Conservation (phyloP, 2,113 vertebrate genomes). For the Sitta europaea region DNA sequence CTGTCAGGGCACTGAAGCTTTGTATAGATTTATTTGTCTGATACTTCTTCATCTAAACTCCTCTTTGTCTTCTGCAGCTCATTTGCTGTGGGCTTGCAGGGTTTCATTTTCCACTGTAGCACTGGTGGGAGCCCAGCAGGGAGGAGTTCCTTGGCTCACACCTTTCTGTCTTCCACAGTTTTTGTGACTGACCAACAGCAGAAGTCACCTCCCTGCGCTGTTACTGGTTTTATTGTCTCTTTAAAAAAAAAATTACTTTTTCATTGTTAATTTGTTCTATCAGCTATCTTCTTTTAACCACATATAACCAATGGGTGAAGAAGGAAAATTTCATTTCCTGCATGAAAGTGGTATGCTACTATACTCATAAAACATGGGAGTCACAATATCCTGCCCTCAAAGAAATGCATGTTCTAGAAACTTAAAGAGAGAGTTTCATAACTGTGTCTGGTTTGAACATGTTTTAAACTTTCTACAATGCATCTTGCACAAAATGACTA, state of each 20-base stretch:
- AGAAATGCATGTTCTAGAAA: background rate
- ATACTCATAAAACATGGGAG: background rate
- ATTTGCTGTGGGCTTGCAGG: background rate
- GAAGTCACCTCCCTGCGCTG: background rate
- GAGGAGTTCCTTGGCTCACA: accelerated
- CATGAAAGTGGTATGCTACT: background rate
- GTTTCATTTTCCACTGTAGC: background rate
- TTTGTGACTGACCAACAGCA: background rate
- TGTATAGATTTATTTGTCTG: background rate
- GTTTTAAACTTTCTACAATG: background rate
- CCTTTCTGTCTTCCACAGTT: background rate
- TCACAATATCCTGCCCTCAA: background rate
- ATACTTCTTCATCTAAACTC: background rate
- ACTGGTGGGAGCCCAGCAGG: background rate
- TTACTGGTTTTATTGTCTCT: background rate
- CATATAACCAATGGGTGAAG: background rate
- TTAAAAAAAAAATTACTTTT: background rate
- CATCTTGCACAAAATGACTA: background rate
- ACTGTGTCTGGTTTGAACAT: background rate
- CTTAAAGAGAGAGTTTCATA: background rate
- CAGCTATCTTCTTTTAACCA: background rate
- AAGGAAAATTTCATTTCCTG: background rate
- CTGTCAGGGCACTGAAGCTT: background rate
- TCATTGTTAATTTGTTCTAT: background rate
- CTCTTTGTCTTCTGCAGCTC: background rate